Percentiles rank a stretch among this genome's conserved stretches.
Evolutionary conservation across 2,888 invertebrate species (phyloP).

Genomic region (Corbicula japonica): DNA sequence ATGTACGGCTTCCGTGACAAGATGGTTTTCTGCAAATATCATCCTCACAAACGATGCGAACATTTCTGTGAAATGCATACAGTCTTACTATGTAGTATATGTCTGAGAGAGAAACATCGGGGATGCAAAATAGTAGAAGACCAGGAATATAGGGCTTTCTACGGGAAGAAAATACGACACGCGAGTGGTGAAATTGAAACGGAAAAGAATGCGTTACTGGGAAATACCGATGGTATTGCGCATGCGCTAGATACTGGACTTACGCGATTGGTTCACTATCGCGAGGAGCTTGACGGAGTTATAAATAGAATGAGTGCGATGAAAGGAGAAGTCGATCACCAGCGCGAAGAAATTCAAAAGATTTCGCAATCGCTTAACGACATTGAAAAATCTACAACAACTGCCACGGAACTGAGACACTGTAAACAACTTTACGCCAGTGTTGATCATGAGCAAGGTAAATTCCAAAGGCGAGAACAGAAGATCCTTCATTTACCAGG

Average conservation of each 20-base stretch:
- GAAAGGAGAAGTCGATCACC: conserved; percentile 29
- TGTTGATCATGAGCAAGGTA: conserved; percentile 23
- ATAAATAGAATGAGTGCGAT: conserved; percentile 31
- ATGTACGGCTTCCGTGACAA: conserved; percentile 38
- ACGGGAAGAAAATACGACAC: conserved; percentile 24
- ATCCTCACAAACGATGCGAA: conserved; percentile 42
- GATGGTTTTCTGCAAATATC: conserved; percentile 36
- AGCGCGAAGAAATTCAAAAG: conserved; percentile 21
- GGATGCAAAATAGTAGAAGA: conserved; percentile 37
- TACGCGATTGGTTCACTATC: conserved; percentile 27
- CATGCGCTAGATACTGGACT: conserved; percentile 42
- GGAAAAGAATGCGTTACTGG: conserved; percentile 19
- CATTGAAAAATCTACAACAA: conserved; percentile 29
- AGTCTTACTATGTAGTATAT: conserved; percentile 29
- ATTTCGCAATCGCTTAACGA: conserved; percentile 34
- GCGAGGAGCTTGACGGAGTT: conserved; percentile 29
- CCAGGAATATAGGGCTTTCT: conserved; percentile 27
- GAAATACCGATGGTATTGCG: conserved; percentile 32
- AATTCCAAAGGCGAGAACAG: conserved; percentile 31
- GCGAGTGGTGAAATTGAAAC: conserved; percentile 30
- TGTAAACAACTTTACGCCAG: conserved; percentile 30
- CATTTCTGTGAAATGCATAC: conserved; percentile 44
- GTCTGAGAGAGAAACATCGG: conserved; percentile 41
- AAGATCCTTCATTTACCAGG: conserved; percentile 25
- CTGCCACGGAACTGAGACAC: conserved; percentile 37